Evolutionary conservation across 2,113 vertebrate species (phyloP).

Genomic region (Brienomyrus longianalis): DNA sequence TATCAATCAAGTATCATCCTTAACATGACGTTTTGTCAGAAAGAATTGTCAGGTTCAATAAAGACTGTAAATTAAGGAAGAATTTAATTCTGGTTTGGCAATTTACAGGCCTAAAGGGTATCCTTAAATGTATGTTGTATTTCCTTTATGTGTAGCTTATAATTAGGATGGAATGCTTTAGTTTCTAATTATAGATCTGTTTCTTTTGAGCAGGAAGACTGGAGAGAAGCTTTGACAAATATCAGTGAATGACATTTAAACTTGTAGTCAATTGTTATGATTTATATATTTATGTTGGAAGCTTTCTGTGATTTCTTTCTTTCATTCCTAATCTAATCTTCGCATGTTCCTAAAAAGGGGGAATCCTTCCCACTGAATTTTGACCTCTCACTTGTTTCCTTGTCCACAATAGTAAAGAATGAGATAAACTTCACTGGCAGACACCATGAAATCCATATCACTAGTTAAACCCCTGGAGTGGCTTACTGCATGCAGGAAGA

Average conservation of each 20-base stretch:
- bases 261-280: not conserved
- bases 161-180: not conserved
- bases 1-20: not conserved
- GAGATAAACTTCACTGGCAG: not conserved
- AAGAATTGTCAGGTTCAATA: not conserved
- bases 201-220: not conserved
- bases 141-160: not conserved
- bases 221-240: not conserved
- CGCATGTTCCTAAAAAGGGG: not conserved
- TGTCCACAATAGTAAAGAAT: not conserved
- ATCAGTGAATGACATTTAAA: not conserved
- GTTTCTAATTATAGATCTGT: not conserved
- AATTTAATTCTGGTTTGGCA: not conserved
- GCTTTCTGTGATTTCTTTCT: not conserved
- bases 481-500: not conserved
- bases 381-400: not conserved
- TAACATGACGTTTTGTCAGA: not conserved
- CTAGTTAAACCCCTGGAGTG: not conserved
- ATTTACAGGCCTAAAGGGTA: not conserved
- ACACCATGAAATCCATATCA: not conserved
- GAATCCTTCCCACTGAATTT: not conserved
- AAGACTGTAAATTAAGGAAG: not conserved
- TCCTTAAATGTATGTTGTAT: not conserved
- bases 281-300: not conserved
- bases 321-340: not conserved